Conservation (phyloP, 2,113 vertebrate genomes). For the Leptobrachium leishanense region DNA sequence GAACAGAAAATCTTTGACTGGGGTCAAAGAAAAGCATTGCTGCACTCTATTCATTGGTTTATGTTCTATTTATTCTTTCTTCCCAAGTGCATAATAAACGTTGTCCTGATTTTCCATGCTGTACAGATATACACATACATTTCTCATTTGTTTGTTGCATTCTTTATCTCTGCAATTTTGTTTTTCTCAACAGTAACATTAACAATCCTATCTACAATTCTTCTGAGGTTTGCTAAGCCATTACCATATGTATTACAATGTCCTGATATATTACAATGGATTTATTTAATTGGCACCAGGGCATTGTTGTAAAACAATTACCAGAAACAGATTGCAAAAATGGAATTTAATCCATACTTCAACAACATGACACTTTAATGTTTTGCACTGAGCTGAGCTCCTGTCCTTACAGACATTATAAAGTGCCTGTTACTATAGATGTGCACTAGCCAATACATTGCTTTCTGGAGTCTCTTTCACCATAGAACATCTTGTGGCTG, state of each 20-base stretch:
- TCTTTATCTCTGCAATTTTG: conserved; percentile 1
- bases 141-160: too few species aligned
- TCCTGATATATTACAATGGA: conserved; percentile 32
- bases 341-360: conserved; percentile 39
- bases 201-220: conserved; percentile 41
- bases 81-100: too few species aligned
- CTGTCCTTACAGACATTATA: conserved; percentile 7
- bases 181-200: conserved; percentile 33
- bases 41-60: too few species aligned
- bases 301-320: conserved; percentile 42
- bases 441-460: conserved; percentile 15
- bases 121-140: too few species aligned
- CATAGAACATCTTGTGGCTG: conserved; percentile 21
- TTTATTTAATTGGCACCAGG: conserved; percentile 45
- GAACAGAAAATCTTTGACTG: too few species aligned
- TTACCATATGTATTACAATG: conserved; percentile 33
- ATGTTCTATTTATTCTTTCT: too few species aligned
- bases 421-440: background rate
- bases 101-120: too few species aligned
- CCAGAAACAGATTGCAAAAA: conserved; percentile 42
- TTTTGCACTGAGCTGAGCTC: conserved; percentile 39
- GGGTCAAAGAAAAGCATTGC: too few species aligned
- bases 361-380: conserved; percentile 39
- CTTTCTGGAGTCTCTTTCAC: background rate
- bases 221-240: conserved; percentile 34